Evolutionary conservation across 2,888 invertebrate species (phyloP).

Genomic region (Lampropteryx suffumata): DNA sequence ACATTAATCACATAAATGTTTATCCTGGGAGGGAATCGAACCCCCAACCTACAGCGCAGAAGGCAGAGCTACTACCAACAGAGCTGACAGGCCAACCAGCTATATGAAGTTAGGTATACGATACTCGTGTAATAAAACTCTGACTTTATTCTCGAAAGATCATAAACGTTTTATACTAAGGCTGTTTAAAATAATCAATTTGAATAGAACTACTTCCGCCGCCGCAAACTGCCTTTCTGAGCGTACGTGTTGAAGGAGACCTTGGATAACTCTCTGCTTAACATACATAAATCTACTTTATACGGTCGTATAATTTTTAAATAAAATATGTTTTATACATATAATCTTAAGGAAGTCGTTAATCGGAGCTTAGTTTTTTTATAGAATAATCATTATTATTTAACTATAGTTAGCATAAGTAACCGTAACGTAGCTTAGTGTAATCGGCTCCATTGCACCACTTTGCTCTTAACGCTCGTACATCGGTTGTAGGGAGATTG

Average conservation of each 20-base stretch:
- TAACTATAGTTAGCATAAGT: conserved; percentile 29
- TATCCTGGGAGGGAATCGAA: too few species aligned
- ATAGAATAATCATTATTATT: conserved; percentile 14
- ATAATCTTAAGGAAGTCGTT: conserved; percentile 13
- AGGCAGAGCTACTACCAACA: too few species aligned
- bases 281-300: not conserved
- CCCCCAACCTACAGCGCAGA: too few species aligned
- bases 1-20: too few species aligned
- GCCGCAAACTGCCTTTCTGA: not conserved
- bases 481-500: conserved; percentile 52
- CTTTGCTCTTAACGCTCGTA: conserved; percentile 75
- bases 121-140: too few species aligned
- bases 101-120: too few species aligned
- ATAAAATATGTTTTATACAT: not conserved
- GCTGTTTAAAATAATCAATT: too few species aligned
- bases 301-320: not conserved
- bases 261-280: conserved; percentile 18
- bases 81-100: too few species aligned
- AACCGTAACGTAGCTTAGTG: conserved; percentile 49
- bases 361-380: conserved; percentile 20
- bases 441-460: conserved; percentile 78
- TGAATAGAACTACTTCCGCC: not conserved
- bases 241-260: conserved; percentile 19
- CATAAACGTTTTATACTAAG: too few species aligned
- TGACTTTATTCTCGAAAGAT: too few species aligned